Evolutionary conservation across 2,113 vertebrate species (phyloP).

Genomic region (Elaphurus davidianus): DNA sequence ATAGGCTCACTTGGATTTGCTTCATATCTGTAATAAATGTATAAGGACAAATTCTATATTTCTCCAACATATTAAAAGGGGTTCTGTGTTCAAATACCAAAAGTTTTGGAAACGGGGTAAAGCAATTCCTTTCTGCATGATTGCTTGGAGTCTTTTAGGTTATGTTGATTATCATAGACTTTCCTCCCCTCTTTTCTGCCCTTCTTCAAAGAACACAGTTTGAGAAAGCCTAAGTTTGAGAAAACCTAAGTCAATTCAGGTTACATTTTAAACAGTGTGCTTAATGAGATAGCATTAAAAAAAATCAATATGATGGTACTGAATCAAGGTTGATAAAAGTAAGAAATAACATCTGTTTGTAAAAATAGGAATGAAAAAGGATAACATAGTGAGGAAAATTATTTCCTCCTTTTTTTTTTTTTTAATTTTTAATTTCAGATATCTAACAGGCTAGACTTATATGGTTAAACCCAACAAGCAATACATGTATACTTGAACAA

Average conservation of each 20-base stretch:
- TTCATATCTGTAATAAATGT: not conserved
- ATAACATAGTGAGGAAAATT: not conserved
- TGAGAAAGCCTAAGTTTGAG: not conserved
- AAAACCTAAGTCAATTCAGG: not conserved
- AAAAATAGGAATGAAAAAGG: not conserved
- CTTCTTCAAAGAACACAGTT: not conserved
- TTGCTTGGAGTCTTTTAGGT: constrained; percentile 26
- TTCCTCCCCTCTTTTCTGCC: not conserved
- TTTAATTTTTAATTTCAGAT: not conserved
- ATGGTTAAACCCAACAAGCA: not conserved
- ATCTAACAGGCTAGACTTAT: not conserved
- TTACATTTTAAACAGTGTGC: constrained; percentile 23
- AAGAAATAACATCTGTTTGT: not conserved
- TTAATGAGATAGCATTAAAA: not conserved
- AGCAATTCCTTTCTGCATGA: not conserved
- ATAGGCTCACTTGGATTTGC: not conserved
- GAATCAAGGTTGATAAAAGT: not conserved
- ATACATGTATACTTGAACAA: not conserved
- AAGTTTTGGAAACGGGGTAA: constrained; percentile 23
- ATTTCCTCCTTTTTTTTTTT: not conserved
- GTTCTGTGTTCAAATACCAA: constrained; percentile 13
- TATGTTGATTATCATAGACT: not conserved
- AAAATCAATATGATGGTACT: not conserved
- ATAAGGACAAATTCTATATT: constrained; percentile 9
- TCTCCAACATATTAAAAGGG: constrained; percentile 16